Percentiles rank a stretch among this genome's conserved stretches.
These are phyloP conservation scores for Oophaga sylvatica DNA, from an alignment of 2,797 vertebrate species.

Conservation along the genomic window DNA sequence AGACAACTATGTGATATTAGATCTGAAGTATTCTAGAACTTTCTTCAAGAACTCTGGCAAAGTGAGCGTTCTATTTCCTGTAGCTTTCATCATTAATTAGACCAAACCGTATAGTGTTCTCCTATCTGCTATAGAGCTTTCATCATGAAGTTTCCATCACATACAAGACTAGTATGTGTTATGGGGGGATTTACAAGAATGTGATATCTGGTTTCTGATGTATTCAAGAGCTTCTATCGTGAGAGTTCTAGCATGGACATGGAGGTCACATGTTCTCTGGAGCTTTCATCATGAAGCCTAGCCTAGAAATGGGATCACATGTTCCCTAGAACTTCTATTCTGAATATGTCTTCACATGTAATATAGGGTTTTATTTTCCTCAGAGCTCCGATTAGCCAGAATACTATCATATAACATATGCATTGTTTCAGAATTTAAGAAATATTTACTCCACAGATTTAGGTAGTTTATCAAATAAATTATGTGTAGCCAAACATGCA, in stretches of 20 bases:
- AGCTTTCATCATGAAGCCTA: neutral
- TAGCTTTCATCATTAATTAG: neutral
- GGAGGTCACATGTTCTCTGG: no score
- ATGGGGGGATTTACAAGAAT: no score
- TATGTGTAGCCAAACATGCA: constrained; percentile 7
- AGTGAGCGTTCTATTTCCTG: neutral
- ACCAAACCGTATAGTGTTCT: no score
- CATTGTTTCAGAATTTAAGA: neutral
- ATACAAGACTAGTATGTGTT: no score
- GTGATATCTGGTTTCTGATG: no score
- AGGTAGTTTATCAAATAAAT: constrained; percentile 11
- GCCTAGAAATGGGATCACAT: neutral
- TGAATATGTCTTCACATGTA: neutral
- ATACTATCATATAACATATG: neutral
- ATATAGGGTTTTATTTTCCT: neutral
- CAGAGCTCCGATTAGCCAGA: neutral
- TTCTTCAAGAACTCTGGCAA: neutral
- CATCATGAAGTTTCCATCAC: no score
- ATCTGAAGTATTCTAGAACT: neutral
- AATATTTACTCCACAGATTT: neutral
- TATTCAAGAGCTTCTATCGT: no score
- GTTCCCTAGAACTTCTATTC: neutral
- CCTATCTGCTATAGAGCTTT: no score
- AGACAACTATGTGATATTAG: neutral
- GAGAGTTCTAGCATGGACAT: no score